Evolutionary conservation across 2,113 vertebrate genomes (phyloP).

Genomic region (Noturus placidus): DNA sequence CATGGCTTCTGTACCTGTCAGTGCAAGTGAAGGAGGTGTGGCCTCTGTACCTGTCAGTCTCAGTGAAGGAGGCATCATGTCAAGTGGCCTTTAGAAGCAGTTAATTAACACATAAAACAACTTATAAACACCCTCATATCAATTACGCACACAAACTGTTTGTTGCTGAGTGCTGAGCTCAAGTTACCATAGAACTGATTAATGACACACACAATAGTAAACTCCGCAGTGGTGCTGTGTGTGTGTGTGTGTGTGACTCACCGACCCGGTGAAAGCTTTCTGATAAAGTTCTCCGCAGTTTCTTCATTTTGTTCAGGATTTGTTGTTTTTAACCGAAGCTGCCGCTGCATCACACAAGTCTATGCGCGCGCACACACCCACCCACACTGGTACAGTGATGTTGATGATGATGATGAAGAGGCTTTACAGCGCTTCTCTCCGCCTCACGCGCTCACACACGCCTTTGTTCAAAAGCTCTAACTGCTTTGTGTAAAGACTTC

Average conservation of each 20-base stretch:
- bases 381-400: background rate
- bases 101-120: too few relatives aligned
- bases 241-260: background rate
- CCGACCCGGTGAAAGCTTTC: background rate
- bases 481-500: background rate
- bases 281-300: slow-evolving; percentile 16
- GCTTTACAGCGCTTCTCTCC: background rate
- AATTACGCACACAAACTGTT: too few relatives aligned
- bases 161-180: too few relatives aligned
- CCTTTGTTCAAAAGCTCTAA: background rate
- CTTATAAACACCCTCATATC: background rate
- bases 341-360: background rate
- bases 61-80: background rate
- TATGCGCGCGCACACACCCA: background rate
- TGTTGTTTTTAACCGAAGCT: background rate
- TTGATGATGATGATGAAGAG: background rate
- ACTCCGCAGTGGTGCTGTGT: background rate
- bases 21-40: background rate
- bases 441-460: background rate
- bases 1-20: background rate
- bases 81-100: background rate
- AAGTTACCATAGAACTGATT: too few relatives aligned
- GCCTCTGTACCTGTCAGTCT: background rate
- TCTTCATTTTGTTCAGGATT: background rate
- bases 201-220: background rate